Percentiles rank a stretch among this genome's conserved stretches.
phyloP scores from a whole-genome alignment of 2,797 vertebrate genomes.

The Petrocephalus schoutedeni region DNA sequence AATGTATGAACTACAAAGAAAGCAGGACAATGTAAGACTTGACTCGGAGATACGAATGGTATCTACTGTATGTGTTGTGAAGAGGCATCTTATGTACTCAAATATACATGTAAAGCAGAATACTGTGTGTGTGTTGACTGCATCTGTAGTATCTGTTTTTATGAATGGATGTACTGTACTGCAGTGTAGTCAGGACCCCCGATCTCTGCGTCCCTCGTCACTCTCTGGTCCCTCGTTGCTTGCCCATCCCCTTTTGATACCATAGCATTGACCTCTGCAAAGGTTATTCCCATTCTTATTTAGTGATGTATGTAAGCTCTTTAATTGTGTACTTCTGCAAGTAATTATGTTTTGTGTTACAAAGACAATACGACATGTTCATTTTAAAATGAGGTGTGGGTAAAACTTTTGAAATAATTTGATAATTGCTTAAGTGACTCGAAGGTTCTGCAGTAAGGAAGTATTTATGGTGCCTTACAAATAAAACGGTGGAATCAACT shows the following conservation, averaged over 20 bases:
- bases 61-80: constrained; percentile 58
- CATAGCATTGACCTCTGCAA: constrained; percentile 63
- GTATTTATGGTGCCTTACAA: constrained; percentile 72
- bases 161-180: constrained; percentile 56
- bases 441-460: constrained; percentile 70
- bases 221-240: constrained; percentile 26
- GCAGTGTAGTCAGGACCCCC: constrained; percentile 49
- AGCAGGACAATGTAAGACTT: constrained; percentile 16
- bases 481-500: constrained; percentile 42
- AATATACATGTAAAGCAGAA: constrained; percentile 57
- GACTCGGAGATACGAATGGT: constrained; percentile 47
- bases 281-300: constrained; percentile 65
- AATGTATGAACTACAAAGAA: not conserved
- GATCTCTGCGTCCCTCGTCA: constrained; percentile 7
- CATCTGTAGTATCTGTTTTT: constrained; percentile 57
- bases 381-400: constrained; percentile 24
- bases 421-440: constrained; percentile 62
- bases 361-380: constrained; percentile 38
- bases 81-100: constrained; percentile 48
- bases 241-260: constrained; percentile 20
- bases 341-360: constrained; percentile 59
- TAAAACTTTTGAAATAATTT: constrained; percentile 27
- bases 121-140: constrained; percentile 59
- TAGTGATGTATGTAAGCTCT: constrained; percentile 70
- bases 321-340: constrained; percentile 63